A percentile compares a stretch with the other conserved stretches of the same genome.
Evolutionary conservation across 2,113 vertebrate genomes (phyloP).

Genomic region (Melierax canorus): DNA sequence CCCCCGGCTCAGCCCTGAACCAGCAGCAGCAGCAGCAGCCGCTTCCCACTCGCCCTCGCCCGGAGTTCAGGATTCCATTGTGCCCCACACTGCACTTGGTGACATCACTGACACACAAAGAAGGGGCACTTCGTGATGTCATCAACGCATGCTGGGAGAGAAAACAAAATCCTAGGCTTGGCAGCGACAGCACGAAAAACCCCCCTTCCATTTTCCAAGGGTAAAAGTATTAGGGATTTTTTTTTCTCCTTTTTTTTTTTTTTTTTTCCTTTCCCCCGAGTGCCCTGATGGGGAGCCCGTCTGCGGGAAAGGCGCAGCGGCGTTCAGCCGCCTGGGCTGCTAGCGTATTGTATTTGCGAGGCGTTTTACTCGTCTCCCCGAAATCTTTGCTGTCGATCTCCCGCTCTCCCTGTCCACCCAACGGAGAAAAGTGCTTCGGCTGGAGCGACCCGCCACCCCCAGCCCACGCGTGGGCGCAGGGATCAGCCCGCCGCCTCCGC

Average conservation of each 20-base stretch:
- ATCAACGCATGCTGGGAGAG: constrained; percentile 51
- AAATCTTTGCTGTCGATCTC: not conserved
- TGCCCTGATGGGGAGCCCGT: not conserved
- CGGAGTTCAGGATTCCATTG: constrained; percentile 59
- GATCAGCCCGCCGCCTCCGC: not conserved
- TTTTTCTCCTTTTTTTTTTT: no score
- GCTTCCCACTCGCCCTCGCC: constrained; percentile 15
- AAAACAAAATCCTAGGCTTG: constrained; percentile 38
- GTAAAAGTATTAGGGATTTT: not conserved
- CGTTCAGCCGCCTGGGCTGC: not conserved
- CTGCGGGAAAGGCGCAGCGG: not conserved
- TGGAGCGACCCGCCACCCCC: not conserved
- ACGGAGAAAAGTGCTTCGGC: not conserved
- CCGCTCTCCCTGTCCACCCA: not conserved
- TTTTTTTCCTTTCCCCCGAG: no score
- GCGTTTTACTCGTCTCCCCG: not conserved
- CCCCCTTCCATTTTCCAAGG: not conserved
- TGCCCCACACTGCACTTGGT: constrained; percentile 56
- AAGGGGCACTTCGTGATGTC: constrained; percentile 60
- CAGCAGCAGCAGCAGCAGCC: constrained; percentile 30
- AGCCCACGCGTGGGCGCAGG: not conserved
- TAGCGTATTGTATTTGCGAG: not conserved
- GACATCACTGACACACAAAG: constrained; percentile 63
- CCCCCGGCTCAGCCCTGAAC: not conserved
- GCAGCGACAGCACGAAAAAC: not conserved